These are phyloP conservation scores for Alca torda DNA, from an alignment of 2,797 vertebrate species.

Conservation along the genomic window DNA sequence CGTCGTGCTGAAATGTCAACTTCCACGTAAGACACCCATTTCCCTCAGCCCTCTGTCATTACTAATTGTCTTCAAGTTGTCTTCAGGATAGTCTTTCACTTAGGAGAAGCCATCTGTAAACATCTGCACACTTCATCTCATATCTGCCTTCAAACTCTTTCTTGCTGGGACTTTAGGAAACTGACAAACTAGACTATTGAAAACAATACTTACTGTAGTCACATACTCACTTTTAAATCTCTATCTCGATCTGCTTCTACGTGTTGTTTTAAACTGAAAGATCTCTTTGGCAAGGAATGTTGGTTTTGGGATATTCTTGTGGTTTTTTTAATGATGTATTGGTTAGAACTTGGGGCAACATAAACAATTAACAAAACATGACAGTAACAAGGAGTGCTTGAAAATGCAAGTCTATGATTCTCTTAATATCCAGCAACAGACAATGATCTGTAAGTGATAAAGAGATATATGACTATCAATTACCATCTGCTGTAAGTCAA, in stretches of 20 bases:
- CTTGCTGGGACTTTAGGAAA: not conserved
- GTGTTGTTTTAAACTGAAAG: not conserved
- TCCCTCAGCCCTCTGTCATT: not conserved
- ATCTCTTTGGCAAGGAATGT: not conserved
- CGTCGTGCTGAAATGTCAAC: not conserved
- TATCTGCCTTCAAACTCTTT: not conserved
- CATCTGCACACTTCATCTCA: not conserved
- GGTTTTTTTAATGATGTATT: not conserved
- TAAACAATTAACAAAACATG: not conserved
- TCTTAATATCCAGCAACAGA: not conserved
- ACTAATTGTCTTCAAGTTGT: not conserved
- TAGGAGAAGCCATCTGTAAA: not conserved
- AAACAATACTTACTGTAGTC: not conserved
- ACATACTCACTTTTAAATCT: not conserved
- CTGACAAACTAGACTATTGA: not conserved
- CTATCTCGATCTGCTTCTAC: not conserved
- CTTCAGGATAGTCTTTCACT: not conserved
- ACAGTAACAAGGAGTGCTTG: not conserved
- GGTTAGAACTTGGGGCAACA: not conserved
- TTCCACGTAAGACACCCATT: not conserved
- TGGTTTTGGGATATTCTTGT: not conserved
- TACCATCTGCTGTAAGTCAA: not conserved
- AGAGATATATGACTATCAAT: not conserved
- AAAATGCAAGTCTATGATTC: not conserved
- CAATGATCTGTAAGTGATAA: not conserved